phyloP scores from a whole-genome alignment of 2,888 invertebrate species.

The Cephus sareptanus region DNA sequence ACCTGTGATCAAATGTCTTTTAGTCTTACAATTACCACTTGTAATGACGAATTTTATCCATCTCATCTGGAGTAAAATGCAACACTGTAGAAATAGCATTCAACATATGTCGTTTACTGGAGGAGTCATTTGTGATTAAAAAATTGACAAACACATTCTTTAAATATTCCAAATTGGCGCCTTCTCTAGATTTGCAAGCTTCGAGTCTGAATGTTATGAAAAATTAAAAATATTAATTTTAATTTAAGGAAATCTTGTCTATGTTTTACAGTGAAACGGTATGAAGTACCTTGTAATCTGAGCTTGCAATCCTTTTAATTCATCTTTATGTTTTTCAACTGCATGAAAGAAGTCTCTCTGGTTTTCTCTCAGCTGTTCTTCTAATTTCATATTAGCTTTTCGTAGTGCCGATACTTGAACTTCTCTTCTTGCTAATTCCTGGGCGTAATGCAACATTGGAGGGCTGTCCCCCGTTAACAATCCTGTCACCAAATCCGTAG shows the following conservation, averaged over 20 bases:
- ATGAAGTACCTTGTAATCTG: conserved; percentile 58
- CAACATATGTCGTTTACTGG: conserved; percentile 83
- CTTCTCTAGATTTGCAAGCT: conserved; percentile 82
- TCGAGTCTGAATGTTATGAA: conserved; percentile 69
- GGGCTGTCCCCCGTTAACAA: conserved; percentile 72
- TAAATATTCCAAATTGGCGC: conserved; percentile 88
- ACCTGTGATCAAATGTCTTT: background rate
- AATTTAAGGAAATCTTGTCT: conserved; percentile 4
- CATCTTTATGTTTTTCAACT: conserved; percentile 55
- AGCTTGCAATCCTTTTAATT: conserved; percentile 50
- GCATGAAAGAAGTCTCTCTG: conserved; percentile 57
- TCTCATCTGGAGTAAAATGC: conserved; percentile 81
- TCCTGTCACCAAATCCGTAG: conserved; percentile 56
- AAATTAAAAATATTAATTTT: conserved; percentile 14
- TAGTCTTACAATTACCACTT: conserved; percentile 25
- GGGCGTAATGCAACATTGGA: conserved; percentile 84
- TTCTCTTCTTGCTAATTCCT: conserved; percentile 84
- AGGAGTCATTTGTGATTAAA: conserved; percentile 76
- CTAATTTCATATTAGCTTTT: conserved; percentile 76
- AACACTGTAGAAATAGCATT: conserved; percentile 90
- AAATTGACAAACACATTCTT: conserved; percentile 91
- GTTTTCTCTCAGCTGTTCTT: conserved; percentile 59
- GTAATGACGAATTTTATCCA: conserved; percentile 64
- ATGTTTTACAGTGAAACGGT: background rate
- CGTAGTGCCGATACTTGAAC: conserved; percentile 80